These are phyloP conservation scores for Chionodraco myersi DNA, from an alignment of 2,113 vertebrate species.

Conservation along the genomic window DNA sequence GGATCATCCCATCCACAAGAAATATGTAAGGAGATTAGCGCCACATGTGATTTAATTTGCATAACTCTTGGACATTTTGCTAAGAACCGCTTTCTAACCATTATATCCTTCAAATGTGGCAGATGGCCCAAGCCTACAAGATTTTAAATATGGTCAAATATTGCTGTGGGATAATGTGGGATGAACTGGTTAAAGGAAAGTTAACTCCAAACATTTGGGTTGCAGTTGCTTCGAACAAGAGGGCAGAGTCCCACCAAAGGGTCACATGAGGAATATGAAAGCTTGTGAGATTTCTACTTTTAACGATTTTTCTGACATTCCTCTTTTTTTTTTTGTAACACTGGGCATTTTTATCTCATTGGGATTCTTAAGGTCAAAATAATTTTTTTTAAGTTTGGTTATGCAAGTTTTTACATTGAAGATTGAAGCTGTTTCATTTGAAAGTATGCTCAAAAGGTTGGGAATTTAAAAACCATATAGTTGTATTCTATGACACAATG, in stretches of 20 bases:
- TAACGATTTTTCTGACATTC: not conserved
- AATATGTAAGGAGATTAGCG: constrained; percentile 32
- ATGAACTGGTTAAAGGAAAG: not conserved
- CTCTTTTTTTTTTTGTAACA: not conserved
- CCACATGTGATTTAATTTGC: constrained; percentile 37
- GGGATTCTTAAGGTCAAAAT: no score
- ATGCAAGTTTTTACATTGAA: no score
- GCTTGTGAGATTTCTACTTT: not conserved
- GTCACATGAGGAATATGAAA: not conserved
- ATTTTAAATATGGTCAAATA: constrained; percentile 8
- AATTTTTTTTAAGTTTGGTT: no score
- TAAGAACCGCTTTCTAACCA: constrained; percentile 33
- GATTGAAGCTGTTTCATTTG: no score
- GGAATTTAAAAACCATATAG: no score
- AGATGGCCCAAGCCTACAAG: not conserved
- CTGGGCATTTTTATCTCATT: no score
- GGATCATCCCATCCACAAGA: constrained; percentile 24
- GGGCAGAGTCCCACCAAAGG: no score
- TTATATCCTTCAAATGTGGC: not conserved
- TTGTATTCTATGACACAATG: not conserved
- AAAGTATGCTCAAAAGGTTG: no score
- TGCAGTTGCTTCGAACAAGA: not conserved
- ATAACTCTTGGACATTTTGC: constrained; percentile 18
- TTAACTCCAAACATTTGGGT: no score
- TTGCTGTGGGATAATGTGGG: constrained; percentile 5